phyloP scores from a whole-genome alignment of 2,797 vertebrate genomes.

The Malacoctenus gilli region DNA sequence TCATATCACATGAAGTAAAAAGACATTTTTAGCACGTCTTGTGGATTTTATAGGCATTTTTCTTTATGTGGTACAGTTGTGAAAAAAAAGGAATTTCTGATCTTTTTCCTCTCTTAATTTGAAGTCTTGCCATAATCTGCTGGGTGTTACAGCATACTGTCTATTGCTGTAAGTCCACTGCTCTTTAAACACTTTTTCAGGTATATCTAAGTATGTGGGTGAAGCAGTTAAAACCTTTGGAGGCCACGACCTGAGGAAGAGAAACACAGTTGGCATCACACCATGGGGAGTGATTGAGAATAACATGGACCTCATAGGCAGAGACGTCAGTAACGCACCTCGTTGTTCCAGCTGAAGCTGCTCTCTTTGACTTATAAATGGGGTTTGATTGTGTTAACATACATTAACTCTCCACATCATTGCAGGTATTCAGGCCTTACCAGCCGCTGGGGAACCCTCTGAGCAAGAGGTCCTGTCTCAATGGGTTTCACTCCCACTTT shows the following conservation, averaged over 20 bases:
- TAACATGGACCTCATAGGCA: constrained; percentile 90
- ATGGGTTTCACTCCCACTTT: constrained; percentile 95
- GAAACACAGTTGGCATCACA: constrained; percentile 90
- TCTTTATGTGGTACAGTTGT: too few relatives aligned
- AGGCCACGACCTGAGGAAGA: constrained; percentile 87
- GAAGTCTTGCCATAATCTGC: too few relatives aligned
- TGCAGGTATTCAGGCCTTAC: constrained; percentile 90
- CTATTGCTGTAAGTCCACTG: too few relatives aligned
- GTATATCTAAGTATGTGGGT: constrained; percentile 92
- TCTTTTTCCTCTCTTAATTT: too few relatives aligned
- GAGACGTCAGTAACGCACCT: constrained; percentile 90
- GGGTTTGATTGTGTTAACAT: constrained; percentile 5
- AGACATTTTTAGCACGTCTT: too few relatives aligned
- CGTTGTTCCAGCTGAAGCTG: too few relatives aligned
- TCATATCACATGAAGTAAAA: too few relatives aligned
- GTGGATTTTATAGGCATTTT: too few relatives aligned
- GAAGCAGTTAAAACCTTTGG: constrained; percentile 90
- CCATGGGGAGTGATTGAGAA: constrained; percentile 97
- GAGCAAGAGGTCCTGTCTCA: constrained; percentile 91
- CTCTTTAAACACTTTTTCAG: too few relatives aligned
- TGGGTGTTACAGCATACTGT: too few relatives aligned
- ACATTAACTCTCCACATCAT: not conserved
- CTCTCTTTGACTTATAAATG: too few relatives aligned
- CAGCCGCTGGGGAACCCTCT: constrained; percentile 92
- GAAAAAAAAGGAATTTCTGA: too few relatives aligned